These are phyloP conservation scores for Hippopotamyrus pictus DNA, from an alignment of 2,797 vertebrate genomes.

Conservation along the genomic window DNA sequence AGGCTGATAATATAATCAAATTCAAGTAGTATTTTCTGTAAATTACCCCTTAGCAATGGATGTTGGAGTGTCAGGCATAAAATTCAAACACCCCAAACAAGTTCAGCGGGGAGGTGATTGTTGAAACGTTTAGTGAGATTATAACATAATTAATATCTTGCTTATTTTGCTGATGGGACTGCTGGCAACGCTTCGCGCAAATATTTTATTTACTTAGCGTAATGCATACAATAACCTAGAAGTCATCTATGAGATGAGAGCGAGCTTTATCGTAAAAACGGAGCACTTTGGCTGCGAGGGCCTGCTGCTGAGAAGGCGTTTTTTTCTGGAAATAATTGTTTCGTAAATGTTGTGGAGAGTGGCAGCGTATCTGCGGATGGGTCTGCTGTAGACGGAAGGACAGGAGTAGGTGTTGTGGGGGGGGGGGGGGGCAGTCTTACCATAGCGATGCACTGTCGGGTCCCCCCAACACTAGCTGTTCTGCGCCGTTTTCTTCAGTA, in stretches of 20 bases:
- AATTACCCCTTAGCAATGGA: slow-evolving; percentile 65
- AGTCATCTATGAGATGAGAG: neutral
- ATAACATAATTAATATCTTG: slow-evolving; percentile 28
- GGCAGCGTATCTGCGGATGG: neutral
- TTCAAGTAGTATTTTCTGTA: slow-evolving; percentile 68
- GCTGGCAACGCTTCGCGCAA: slow-evolving; percentile 43
- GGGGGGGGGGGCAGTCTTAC: neutral
- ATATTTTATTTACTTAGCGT: neutral
- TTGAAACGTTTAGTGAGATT: slow-evolving; percentile 12
- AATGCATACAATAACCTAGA: neutral
- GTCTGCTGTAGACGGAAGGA: neutral
- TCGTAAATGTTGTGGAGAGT: neutral
- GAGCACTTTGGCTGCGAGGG: neutral
- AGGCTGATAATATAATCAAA: slow-evolving; percentile 68
- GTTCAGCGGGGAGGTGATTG: slow-evolving; percentile 21
- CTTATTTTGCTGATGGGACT: slow-evolving; percentile 30
- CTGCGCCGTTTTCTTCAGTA: neutral
- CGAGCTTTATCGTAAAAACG: neutral
- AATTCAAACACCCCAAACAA: slow-evolving; percentile 24
- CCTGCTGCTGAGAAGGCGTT: neutral
- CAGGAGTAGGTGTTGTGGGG: neutral
- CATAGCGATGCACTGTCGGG: neutral
- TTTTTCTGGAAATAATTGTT: neutral
- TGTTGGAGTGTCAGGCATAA: slow-evolving; percentile 21
- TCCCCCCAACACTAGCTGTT: neutral